Base-by-base conservation (phyloP, 2,888 invertebrate species). In the Deroplatys truncata region DNA sequence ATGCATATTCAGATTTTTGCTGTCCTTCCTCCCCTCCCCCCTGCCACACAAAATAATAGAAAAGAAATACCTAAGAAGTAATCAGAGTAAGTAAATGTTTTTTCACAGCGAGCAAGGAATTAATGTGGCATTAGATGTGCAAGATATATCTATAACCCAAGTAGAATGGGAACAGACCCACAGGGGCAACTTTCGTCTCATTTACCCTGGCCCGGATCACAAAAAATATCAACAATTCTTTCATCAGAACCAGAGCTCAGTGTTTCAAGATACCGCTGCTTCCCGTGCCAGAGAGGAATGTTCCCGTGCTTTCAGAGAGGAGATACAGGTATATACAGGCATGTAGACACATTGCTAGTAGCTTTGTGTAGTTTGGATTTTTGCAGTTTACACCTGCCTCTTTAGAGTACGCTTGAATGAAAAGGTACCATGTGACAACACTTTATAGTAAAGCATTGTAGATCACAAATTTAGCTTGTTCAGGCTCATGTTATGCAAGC, bases 251-350 rank as follows among this genome's bases (percentile, higher is more conserved):
- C 95, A 96, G 88, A 96, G 95, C 90, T 96, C 96, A 4, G 94
- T 97, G 90, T 97, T 97, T 93, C 96, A 96, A 86, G 95, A 96
- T 91, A 98, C 97, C 0, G 96, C 96, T 0, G 96, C 97, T 0
- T 97, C 97, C 89, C 95, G 97, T 90, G 97, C 97, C 0, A 95
- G 97, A 86, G 97, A 97, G 90, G 96, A 96, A 92, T 96, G 97
- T 88, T 95, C 96, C 0, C 95, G 96, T 83, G 94, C 95, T 29
- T 95, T 97, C 91, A 94, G 97, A 25, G 96, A 97, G 89, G 96
- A 97, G 92, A 95, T 96, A 93, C 95, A 95, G 93, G 95, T 95
- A 92, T 90, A 90, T 72, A 15, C 28, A 25, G 31, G 20, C 88
- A 85, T 49, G 25, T 84, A 56, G 56, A 56, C 25, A 20, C 25